A percentile compares a stretch with the other conserved stretches of the same genome.
Conservation (phyloP, 2,888 invertebrate genomes). For the Platycheirus albimanus region DNA sequence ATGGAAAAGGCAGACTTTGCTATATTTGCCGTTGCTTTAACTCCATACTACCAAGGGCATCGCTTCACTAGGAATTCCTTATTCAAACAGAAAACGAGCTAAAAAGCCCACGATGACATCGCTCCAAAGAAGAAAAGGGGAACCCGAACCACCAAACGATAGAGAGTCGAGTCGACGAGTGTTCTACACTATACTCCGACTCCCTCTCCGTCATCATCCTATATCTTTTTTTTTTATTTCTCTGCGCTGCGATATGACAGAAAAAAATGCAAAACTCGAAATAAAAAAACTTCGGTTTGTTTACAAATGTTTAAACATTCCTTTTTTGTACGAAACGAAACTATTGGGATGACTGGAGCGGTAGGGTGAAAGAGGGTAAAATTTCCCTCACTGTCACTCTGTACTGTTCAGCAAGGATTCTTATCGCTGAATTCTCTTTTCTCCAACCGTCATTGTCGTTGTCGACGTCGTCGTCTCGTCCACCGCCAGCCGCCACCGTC, state of each 20-base stretch:
- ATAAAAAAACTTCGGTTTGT: constrained; percentile 68
- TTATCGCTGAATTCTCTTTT: constrained; percentile 60
- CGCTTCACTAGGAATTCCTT: constrained; percentile 69
- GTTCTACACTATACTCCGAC: background rate
- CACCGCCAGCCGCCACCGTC: too few relatives aligned
- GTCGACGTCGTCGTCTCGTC: too few relatives aligned
- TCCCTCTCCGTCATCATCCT: constrained; percentile 29
- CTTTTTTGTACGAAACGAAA: constrained; percentile 63
- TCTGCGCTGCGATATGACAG: constrained; percentile 22
- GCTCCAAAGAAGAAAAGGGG: background rate
- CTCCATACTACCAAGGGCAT: constrained; percentile 55
- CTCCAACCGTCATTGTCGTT: too few relatives aligned
- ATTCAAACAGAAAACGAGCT: constrained; percentile 47
- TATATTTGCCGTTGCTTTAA: constrained; percentile 41
- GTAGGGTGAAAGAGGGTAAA: constrained; percentile 24
- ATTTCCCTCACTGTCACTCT: constrained; percentile 32
- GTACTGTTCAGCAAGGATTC: constrained; percentile 23
- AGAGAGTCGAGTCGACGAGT: too few relatives aligned
- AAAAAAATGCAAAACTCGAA: constrained; percentile 42
- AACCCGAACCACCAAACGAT: too few relatives aligned
- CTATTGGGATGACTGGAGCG: constrained; percentile 28
- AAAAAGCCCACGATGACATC: constrained; percentile 38
- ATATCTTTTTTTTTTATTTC: constrained; percentile 16
- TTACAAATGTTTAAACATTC: constrained; percentile 74
- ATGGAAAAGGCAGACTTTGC: constrained; percentile 22